Evolutionary conservation across 2,888 invertebrate genomes (phyloP), one percentile per base, ranked within the genome.

Genomic region (Galerucella pusilla): DNA sequence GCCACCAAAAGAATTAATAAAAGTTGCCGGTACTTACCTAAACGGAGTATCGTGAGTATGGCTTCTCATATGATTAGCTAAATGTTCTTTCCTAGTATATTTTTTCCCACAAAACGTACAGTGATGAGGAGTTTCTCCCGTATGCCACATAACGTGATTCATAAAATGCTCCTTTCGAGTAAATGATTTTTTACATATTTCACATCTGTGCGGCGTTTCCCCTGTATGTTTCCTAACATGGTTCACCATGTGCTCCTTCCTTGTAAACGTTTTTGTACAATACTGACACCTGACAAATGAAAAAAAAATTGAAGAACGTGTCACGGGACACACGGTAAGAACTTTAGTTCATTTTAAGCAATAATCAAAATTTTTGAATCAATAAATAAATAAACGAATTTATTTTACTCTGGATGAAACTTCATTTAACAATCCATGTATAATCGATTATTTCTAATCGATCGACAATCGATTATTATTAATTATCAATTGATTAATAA

Each of bases 21-120:
- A 42, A 42, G 6, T 7, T 7, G 35, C 1, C 11, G 12, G 4
- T 4, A 60, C 74, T 75, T 74, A 81, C 80, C 81, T 78, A 89
- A 94, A 94, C 76, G 96, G 95, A 75, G 95, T 95, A 88, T 96
- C 96, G 86, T 95, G 95, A 80, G 95, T 95, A 87, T 96, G 96
- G 77, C 94, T 94, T 83, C 95, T 91, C 93, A 95, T 94, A 89
- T 96, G 96, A 89, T 95, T 95, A 83, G 94, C 93, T 87, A 96
- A 91, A 89, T 96, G 96, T 88, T 96, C 96, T 89, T 95, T 95
- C 83, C 96, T 92, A 81, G 95, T 95, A 88, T 95, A 96, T 88
- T 95, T 95, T 90, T 96, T 96, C 82, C 94, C 94, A 88, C 95
- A 95, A 83, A 94, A 92, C 88, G 93, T 93, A 88, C 96, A 96